These are phyloP conservation scores for Stichodactyla helianthus DNA, from an alignment of 64 coral and sea anemone species.

Conservation along the genomic window DNA sequence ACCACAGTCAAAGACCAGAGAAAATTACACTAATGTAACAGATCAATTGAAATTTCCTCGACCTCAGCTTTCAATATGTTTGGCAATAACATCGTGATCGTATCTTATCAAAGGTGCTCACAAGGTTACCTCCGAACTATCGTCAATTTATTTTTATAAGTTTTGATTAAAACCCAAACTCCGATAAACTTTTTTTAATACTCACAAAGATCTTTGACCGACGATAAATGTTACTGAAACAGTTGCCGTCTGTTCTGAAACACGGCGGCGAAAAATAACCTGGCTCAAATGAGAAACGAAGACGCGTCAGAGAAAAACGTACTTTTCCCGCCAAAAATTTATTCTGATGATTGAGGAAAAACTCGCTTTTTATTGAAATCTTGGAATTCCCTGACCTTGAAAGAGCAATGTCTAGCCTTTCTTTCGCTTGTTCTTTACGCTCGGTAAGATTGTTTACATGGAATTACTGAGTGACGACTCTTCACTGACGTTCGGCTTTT, in stretches of 20 bases:
- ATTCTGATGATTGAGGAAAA: background rate
- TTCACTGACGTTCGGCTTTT: background rate
- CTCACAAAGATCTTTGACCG: background rate
- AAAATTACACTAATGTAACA: background rate
- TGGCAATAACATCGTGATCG: background rate
- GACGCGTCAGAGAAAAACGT: background rate
- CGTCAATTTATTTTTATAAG: background rate
- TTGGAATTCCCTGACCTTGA: background rate
- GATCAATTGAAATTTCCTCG: background rate
- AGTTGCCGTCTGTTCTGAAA: background rate
- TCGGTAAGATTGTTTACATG: background rate
- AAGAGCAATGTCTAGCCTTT: background rate
- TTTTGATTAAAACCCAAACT: background rate
- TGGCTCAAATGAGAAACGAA: background rate
- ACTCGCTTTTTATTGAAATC: background rate
- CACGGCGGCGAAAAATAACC: background rate
- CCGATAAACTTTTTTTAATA: background rate
- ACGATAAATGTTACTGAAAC: background rate
- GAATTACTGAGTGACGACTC: background rate
- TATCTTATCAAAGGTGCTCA: background rate
- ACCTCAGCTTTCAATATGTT: conserved; percentile 15
- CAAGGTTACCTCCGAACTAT: background rate
- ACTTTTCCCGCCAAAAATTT: background rate
- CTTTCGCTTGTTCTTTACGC: background rate
- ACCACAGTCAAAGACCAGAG: conserved; percentile 4